phyloP scores from a whole-genome alignment of 2,113 vertebrate species.

The Ploceus nigricollis region DNA sequence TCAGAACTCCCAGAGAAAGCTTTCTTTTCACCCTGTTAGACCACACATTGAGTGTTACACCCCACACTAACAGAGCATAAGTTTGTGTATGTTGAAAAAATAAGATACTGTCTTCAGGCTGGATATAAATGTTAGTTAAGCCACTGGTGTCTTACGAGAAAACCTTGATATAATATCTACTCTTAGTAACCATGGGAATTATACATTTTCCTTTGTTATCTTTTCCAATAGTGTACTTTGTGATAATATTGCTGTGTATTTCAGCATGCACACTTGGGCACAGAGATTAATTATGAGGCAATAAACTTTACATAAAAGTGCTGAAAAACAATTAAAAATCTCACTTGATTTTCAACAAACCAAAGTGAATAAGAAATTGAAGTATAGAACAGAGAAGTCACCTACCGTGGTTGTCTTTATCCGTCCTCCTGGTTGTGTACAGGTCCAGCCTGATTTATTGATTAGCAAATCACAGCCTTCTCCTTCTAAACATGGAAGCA shows the following conservation, averaged over 20 bases:
- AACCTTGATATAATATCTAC: not conserved
- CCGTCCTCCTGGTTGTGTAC: conserved; percentile 95
- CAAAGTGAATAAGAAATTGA: not conserved
- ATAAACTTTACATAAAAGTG: not conserved
- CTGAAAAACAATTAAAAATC: not conserved
- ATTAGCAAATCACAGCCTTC: conserved; percentile 96
- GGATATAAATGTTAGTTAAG: not conserved
- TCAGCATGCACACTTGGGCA: not conserved
- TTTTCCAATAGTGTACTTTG: not conserved
- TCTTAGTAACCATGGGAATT: not conserved
- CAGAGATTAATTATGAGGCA: not conserved
- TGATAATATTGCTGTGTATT: not conserved
- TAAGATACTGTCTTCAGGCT: not conserved
- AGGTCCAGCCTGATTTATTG: conserved; percentile 98
- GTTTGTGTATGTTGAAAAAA: not conserved
- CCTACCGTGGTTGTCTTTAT: conserved; percentile 98
- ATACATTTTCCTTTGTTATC: not conserved
- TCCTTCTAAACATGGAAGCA: conserved; percentile 97
- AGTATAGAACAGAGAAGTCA: not conserved
- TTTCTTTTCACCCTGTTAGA: not conserved
- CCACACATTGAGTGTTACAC: not conserved
- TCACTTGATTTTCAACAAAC: not conserved
- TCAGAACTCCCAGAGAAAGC: not conserved
- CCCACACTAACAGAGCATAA: not conserved
- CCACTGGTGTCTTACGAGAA: not conserved